Conservation (phyloP, 2,797 vertebrate genomes). For the Anguilla obscura region DNA sequence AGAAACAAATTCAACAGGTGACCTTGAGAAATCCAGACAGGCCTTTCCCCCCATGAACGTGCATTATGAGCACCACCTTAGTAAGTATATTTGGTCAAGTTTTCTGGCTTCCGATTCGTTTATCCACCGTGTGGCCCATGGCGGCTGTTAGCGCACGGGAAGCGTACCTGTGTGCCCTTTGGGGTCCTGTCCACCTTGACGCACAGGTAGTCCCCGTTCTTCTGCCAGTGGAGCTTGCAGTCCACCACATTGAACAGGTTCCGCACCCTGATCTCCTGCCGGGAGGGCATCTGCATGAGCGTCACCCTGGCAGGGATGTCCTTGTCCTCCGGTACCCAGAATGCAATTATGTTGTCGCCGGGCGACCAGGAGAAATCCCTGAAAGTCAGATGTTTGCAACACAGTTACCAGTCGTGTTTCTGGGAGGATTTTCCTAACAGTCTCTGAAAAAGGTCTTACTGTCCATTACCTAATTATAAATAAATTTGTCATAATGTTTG, state of each 20-base stretch:
- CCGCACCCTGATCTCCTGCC: slow-evolving; percentile 93
- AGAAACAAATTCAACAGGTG: neutral
- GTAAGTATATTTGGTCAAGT: neutral
- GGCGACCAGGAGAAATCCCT: slow-evolving; percentile 99
- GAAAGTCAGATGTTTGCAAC: slow-evolving; percentile 12
- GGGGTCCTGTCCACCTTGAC: slow-evolving; percentile 97
- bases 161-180: slow-evolving; percentile 88
- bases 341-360: slow-evolving; percentile 96
- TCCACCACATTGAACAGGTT: slow-evolving; percentile 98
- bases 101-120: neutral
- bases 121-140: too few species aligned
- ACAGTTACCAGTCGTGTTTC: neutral
- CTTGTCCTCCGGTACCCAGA: slow-evolving; percentile 99
- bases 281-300: slow-evolving; percentile 92
- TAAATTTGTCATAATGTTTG: neutral
- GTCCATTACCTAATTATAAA: neutral
- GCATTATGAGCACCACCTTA: neutral
- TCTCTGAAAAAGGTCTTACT: neutral
- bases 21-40: too few species aligned
- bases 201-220: slow-evolving; percentile 94
- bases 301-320: slow-evolving; percentile 97
- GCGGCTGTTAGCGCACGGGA: neutral
- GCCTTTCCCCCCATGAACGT: neutral
- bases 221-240: slow-evolving; percentile 98
- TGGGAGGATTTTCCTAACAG: neutral